phyloP scores from a whole-genome alignment of 2,113 vertebrate genomes.

The Hemiprocne comata region DNA sequence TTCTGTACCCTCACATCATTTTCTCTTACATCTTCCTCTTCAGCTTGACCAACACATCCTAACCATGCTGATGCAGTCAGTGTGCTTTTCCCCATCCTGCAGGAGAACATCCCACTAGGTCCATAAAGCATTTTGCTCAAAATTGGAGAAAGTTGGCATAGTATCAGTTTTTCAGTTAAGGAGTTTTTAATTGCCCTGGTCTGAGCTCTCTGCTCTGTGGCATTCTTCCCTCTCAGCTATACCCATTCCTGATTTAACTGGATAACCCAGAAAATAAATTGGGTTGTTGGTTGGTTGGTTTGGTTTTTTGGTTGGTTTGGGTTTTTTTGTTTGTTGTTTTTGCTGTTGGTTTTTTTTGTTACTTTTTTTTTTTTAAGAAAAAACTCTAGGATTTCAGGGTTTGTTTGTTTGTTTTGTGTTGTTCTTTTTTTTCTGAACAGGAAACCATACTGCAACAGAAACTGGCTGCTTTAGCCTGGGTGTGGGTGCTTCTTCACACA shows the following conservation, averaged over 20 bases:
- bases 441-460: constrained; percentile 1
- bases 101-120: background rate
- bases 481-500: background rate
- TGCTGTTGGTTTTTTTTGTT: no score
- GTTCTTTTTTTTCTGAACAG: background rate
- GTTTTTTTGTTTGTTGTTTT: no score
- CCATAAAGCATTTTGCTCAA: background rate
- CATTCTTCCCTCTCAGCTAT: background rate
- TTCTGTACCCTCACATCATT: background rate
- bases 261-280: background rate
- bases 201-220: background rate
- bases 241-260: background rate
- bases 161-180: background rate
- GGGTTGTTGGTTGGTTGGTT: no score
- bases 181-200: background rate
- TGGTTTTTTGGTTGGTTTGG: no score
- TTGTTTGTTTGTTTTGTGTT: background rate
- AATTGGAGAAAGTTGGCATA: background rate
- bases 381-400: background rate
- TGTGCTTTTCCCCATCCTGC: background rate
- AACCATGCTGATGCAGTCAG: background rate
- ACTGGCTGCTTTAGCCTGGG: background rate
- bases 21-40: background rate
- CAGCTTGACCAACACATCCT: background rate
- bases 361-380: background rate